Evolutionary conservation across 2,888 invertebrate species (phyloP).

Genomic region (Ischnus inquisitorius): DNA sequence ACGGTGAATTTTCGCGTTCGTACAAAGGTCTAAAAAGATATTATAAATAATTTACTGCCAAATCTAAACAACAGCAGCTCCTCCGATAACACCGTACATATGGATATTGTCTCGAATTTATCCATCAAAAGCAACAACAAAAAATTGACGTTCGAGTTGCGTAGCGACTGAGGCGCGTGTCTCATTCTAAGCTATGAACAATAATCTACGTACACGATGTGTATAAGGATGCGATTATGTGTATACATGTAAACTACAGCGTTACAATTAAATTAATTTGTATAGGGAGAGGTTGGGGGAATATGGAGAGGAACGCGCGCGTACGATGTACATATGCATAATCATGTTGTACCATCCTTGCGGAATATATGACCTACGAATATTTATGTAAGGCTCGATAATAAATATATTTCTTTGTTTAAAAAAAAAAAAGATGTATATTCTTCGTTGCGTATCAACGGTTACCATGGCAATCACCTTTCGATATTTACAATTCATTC

Average conservation of each 20-base stretch:
- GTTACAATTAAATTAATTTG: constrained; percentile 77
- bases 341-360: constrained; percentile 75
- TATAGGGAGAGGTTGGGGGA: constrained; percentile 73
- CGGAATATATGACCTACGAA: constrained; percentile 66
- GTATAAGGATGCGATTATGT: constrained; percentile 74
- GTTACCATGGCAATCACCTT: not conserved
- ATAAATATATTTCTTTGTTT: constrained; percentile 80
- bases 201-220: constrained; percentile 58
- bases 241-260: constrained; percentile 74
- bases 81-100: constrained; percentile 12
- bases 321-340: constrained; percentile 71
- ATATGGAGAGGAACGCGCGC: constrained; percentile 40
- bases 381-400: constrained; percentile 78
- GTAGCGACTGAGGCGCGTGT: constrained; percentile 24
- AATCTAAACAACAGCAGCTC: constrained; percentile 48
- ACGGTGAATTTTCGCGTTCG: constrained; percentile 27
- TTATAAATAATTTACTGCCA: constrained; percentile 43
- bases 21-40: constrained; percentile 53
- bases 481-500: not conserved
- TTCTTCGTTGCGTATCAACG: not conserved
- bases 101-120: constrained; percentile 30
- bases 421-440: constrained; percentile 58
- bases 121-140: not conserved
- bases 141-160: constrained; percentile 8
- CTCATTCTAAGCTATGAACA: constrained; percentile 49